Base-by-base conservation (phyloP, 2,113 vertebrate species). In the Haemorhous mexicanus region DNA sequence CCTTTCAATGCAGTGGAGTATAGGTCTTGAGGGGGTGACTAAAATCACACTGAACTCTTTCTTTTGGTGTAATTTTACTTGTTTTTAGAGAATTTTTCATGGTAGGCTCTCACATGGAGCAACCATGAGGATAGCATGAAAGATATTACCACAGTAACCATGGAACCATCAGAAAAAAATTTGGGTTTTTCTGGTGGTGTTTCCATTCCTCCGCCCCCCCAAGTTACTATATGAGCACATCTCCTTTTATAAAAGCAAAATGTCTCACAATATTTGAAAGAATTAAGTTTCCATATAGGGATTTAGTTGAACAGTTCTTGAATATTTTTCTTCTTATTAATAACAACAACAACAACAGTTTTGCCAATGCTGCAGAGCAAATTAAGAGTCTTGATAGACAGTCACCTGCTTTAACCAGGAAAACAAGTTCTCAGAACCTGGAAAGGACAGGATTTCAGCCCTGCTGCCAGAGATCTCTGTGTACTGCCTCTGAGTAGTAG, bases 201-300 rank as follows among this genome's bases (percentile, higher is more conserved):
- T 67, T 52, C 13, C 7, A 64, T 30, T 23, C 1, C 5, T 8
- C 9, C 4, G 2, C 3, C 9, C 14, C 6, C 7, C 5, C 21
- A 49, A 58, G 10, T 26, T 70, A 33, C 16, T 67, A 23, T 9
- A 67, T 2, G 24, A 18, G 10, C 21, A 86, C 5, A 73, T 53
- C 69, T 70, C 33, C 18, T 72, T 79, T 91, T 35, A 47, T 39
- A 69, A 52, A 62, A 83, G 37, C 32, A 82, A 89, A 90, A 69
- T 18, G 9, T 49, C 20, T 62, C 46, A 49, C 8, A 44, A 30
- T 56, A 72, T 35, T 37, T 77, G 43, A 80, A 92, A 92, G 1
- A 80, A 62, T 35, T 79, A 62, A 11, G 3, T 56, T 46, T 62
- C 28, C 18, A 55, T 8, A 55, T 23, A 86, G 9, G 11, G 50